These are phyloP conservation scores for Ascaphus truei DNA, from an alignment of 2,113 vertebrate genomes.

Conservation along the genomic window DNA sequence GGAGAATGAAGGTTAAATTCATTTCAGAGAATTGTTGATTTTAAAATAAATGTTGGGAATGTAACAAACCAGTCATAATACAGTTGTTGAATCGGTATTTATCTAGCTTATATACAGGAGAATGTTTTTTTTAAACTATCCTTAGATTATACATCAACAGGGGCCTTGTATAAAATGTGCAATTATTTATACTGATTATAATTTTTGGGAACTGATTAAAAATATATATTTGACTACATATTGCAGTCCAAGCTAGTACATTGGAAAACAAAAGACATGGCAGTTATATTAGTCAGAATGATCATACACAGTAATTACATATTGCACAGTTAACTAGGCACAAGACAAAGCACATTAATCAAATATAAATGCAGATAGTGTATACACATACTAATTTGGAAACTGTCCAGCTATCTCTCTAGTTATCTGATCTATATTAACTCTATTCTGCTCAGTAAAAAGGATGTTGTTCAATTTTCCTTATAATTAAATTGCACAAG, in stretches of 20 bases:
- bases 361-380: constrained; percentile 8
- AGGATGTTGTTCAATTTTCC: constrained; percentile 13
- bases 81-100: too few species aligned
- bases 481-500: constrained; percentile 12
- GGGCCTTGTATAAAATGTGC: too few species aligned
- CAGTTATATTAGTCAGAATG: constrained; percentile 4
- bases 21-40: too few species aligned
- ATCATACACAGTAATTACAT: constrained; percentile 26
- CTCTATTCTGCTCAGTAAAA: constrained; percentile 5
- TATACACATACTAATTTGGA: constrained; percentile 8
- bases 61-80: too few species aligned
- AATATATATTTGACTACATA: too few species aligned
- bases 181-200: too few species aligned
- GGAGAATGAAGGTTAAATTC: too few species aligned
- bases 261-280: neutral
- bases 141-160: too few species aligned
- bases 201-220: too few species aligned
- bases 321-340: constrained; percentile 19
- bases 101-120: too few species aligned
- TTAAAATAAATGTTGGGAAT: too few species aligned
- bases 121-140: too few species aligned
- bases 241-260: neutral
- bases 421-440: constrained; percentile 28
- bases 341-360: constrained; percentile 30
- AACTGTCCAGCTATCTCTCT: constrained; percentile 7